Base-by-base conservation (phyloP, 2,797 vertebrate species). In the Melanotaenia maccullochi region DNA sequence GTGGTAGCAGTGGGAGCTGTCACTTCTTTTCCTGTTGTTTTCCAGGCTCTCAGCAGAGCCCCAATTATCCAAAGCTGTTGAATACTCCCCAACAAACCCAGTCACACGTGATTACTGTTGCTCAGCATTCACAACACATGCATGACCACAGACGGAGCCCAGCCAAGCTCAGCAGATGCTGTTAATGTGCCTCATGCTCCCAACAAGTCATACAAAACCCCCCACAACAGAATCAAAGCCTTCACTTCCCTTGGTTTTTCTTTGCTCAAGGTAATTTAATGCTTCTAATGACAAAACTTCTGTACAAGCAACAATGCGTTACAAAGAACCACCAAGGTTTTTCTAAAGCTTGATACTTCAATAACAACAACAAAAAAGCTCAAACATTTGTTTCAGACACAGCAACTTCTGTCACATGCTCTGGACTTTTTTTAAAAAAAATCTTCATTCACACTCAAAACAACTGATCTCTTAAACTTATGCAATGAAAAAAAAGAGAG, bases 21-120 rank as follows among this genome's bases (percentile, higher is more conserved):
- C 84, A 81, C 75, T 75, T 78, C 76, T 73, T 84, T 87, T 90
- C 87, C 88, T 88, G 85, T 84, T 86, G 85, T 79, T 81, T 28
- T 81, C 76, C 57, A 25, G 76, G 68, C 68, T 58, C 86, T 83
- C 89, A 87, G 85, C 85, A 32, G 87, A 87, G 78, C 71, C 76
- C 81, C 83, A 92, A 92, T 90, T 90, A 92, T 65, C 68, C 42
- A 70, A 79, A 73, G 74, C 60, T 66, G 44, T 75, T 30, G 61
- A 47, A 81, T 5, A 59, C 79, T 75, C 47, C 77, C 62, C 38
- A 38, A 61, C 82, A 68, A 63, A 60, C 81, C 76, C 11, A 38
- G 74, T 79, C 86, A 71, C 79, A 84, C 80, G 76, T 75, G 75
- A 70, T 88, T 82, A 58, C 69, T 16, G 24, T 33, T 76, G 75